Percentiles rank a stretch among this genome's conserved stretches.
Evolutionary conservation across 2,113 vertebrate genomes (phyloP).

Genomic region (Scytalopus superciliaris): DNA sequence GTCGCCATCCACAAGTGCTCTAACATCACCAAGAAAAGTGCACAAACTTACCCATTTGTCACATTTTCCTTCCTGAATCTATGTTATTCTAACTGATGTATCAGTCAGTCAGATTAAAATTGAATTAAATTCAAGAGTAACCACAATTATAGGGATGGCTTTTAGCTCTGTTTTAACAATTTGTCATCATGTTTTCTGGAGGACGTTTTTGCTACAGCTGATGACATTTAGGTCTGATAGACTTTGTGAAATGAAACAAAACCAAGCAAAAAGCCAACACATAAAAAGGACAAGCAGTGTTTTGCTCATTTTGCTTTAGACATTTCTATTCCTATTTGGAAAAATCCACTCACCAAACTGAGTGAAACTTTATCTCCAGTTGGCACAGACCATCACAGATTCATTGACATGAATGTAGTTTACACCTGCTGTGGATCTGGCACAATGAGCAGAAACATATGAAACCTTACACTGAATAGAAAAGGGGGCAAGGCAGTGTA

Average conservation of each 20-base stretch:
- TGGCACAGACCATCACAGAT: neutral
- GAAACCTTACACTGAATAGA: neutral
- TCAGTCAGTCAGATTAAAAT: neutral
- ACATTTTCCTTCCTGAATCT: neutral
- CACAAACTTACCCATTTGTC: neutral
- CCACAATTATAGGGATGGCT: neutral
- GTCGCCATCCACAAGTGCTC: neutral
- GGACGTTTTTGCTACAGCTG: neutral
- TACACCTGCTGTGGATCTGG: neutral
- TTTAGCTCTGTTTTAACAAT: neutral
- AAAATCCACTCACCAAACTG: neutral
- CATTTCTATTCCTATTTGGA: neutral
- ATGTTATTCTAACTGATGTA: neutral
- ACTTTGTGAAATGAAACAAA: neutral
- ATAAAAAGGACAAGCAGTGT: neutral
- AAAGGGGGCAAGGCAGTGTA: neutral
- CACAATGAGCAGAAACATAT: neutral
- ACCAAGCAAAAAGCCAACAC: neutral
- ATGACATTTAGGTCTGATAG: constrained; percentile 25
- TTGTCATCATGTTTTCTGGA: neutral
- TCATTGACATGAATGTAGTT: neutral
- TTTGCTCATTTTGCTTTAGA: constrained; percentile 17
- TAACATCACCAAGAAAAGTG: neutral
- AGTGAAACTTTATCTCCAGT: neutral
- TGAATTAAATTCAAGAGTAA: neutral